These are phyloP conservation scores for Saccopteryx bilineata DNA, from an alignment of 2,113 vertebrate species.

Conservation along the genomic window DNA sequence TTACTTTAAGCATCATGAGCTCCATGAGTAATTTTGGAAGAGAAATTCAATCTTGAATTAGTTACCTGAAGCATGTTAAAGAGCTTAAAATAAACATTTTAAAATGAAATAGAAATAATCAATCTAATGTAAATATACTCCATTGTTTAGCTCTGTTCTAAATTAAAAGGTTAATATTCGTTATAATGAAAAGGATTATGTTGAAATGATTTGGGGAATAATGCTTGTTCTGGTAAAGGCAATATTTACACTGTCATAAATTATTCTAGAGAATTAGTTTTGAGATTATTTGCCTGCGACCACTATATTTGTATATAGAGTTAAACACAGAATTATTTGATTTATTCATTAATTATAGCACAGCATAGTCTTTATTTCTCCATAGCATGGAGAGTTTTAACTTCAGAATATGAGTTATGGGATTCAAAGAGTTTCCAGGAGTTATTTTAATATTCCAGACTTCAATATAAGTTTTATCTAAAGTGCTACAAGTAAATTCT, in stretches of 20 bases:
- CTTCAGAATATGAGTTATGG: slow-evolving; percentile 36
- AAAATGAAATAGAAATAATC: slow-evolving; percentile 32
- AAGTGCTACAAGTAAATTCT: neutral
- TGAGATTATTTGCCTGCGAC: neutral
- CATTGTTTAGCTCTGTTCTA: slow-evolving; percentile 34
- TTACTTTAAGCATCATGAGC: neutral
- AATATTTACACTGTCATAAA: neutral
- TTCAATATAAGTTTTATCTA: neutral
- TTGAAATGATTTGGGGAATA: slow-evolving; percentile 26
- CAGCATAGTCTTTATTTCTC: neutral
- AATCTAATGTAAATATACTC: neutral
- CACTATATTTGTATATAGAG: neutral
- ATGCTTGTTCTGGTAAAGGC: neutral
- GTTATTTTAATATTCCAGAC: slow-evolving; percentile 18
- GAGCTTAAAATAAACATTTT: neutral
- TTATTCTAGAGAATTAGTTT: slow-evolving; percentile 52
- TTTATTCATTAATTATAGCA: slow-evolving; percentile 49
- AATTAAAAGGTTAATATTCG: slow-evolving; percentile 11
- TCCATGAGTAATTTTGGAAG: neutral
- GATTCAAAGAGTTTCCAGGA: neutral
- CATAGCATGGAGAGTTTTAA: neutral
- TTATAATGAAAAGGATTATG: neutral
- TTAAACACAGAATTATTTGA: slow-evolving; percentile 52
- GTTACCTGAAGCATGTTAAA: neutral
- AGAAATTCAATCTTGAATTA: neutral